Evolutionary conservation across 2,113 vertebrate genomes (phyloP).

Genomic region (Festucalex cinctus): DNA sequence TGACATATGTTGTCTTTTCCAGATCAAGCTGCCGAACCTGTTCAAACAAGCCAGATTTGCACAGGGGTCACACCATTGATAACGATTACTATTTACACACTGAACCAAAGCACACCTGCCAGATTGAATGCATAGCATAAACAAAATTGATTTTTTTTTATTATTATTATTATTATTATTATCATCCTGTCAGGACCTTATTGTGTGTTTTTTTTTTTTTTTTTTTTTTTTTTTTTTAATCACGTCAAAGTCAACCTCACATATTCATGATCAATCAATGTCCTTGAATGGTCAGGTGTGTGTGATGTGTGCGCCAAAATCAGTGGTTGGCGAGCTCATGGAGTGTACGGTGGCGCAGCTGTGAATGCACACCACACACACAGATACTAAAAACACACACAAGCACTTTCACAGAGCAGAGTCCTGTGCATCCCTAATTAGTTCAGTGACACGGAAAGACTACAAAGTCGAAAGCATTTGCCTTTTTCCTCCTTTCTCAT

Average conservation of each 20-base stretch:
- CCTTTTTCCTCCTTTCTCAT: conserved; percentile 20
- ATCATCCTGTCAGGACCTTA: not conserved
- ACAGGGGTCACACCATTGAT: conserved; percentile 1
- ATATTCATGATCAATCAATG: conserved; percentile 9
- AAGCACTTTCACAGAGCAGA: conserved; percentile 45
- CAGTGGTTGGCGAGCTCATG: conserved; percentile 31
- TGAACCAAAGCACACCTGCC: not conserved
- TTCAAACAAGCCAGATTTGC: conserved; percentile 35
- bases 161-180: not conserved
- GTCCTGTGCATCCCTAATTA: conserved; percentile 65
- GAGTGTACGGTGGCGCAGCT: conserved; percentile 56
- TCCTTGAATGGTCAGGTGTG: conserved; percentile 18
- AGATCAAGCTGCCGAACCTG: conserved; percentile 39
- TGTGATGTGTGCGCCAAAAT: not conserved
- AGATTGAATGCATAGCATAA: not conserved
- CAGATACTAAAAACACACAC: conserved; percentile 17
- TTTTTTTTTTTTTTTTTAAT: not conserved
- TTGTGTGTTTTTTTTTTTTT: not conserved
- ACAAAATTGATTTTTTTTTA: not conserved
- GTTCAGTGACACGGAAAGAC: conserved; percentile 68
- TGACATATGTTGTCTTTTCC: conserved; percentile 64
- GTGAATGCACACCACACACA: conserved; percentile 36
- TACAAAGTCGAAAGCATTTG: conserved; percentile 66
- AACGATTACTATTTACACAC: not conserved
- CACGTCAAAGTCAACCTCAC: not conserved